Base-by-base conservation (phyloP, 2,113 vertebrate species). In the Pantherophis guttatus region DNA sequence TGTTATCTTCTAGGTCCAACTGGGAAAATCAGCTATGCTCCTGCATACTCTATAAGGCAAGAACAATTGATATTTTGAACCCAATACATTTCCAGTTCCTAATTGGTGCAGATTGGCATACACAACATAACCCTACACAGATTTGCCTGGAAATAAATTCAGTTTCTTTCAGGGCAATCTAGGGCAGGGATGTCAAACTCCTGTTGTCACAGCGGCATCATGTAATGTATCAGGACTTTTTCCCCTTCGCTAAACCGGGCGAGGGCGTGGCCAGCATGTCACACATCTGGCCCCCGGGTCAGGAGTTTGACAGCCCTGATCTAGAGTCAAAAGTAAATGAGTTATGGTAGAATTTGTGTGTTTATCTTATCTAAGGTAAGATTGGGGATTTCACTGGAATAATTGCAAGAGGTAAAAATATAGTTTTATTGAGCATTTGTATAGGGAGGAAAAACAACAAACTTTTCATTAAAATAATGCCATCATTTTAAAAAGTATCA, bases 31-130 rank as follows among this genome's bases (percentile, higher is more conserved):
- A 26, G 26, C 3, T 21, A 57, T 90, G 10, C 88, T 75, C 17
- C 29, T 44, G 44, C 89, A 21, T 8, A 57, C 29, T 75, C 26
- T 48, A 17, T 6, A 44, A 81, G 6, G 2, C 1, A 53, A 88
- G 12, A 87, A 3, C 26, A 92, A 54, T 23, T 57, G 39, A 58
- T 26, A 26, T 26, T 33, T 58, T 57, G 24, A 7, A 17, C 24
- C 52, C 33, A 33, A 58, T 21, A 55, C 2, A 44, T 55, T 89
- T 48, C 6, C 1, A 44, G 10, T 55, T 88, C 54, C 54, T 48
- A n/a, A 57, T 15, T 88, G 33, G 0, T 9, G 8, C 8, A 10
- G 0, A 4, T 62, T 7, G 0, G 8, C 5, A 52, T 5, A 5
- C 12, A 23, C 2, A 54, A 9, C n/a, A 21, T 26, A 8, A 21